Evolutionary conservation across 2,797 vertebrate genomes (phyloP).

Genomic region (Odontamblyopus rebecca): DNA sequence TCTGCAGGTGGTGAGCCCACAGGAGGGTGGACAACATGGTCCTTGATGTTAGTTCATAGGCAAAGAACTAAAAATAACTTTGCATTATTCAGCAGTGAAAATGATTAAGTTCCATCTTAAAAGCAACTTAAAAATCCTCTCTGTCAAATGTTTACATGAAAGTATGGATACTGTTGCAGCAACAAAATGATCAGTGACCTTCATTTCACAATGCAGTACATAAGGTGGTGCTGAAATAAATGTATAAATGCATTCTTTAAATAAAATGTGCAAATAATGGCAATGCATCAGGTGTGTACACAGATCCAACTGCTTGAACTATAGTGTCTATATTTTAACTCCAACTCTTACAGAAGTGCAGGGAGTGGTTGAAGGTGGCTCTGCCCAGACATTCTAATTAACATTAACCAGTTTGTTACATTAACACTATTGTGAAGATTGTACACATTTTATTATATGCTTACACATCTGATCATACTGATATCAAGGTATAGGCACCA

Average conservation of each 20-base stretch:
- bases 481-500: no score
- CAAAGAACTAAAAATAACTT: constrained; percentile 57
- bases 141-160: constrained; percentile 19
- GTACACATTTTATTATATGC: no score
- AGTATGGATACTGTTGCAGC: background rate
- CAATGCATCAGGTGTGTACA: background rate
- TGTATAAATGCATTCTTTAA: background rate
- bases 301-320: background rate
- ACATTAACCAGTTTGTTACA: no score
- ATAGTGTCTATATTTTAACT: background rate
- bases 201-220: background rate
- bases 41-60: no score
- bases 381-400: background rate
- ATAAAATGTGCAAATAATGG: background rate
- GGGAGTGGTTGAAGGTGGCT: background rate
- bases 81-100: constrained; percentile 61
- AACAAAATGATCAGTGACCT: background rate
- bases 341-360: background rate
- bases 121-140: constrained; percentile 24
- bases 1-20: no score
- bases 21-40: no score
- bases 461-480: no score
- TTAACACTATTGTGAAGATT: no score
- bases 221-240: background rate
- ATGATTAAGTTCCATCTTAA: constrained; percentile 34